A percentile compares a stretch with the other conserved stretches of the same genome.
Conservation (phyloP, 2,888 invertebrate genomes). For the Candidula unifasciata region DNA sequence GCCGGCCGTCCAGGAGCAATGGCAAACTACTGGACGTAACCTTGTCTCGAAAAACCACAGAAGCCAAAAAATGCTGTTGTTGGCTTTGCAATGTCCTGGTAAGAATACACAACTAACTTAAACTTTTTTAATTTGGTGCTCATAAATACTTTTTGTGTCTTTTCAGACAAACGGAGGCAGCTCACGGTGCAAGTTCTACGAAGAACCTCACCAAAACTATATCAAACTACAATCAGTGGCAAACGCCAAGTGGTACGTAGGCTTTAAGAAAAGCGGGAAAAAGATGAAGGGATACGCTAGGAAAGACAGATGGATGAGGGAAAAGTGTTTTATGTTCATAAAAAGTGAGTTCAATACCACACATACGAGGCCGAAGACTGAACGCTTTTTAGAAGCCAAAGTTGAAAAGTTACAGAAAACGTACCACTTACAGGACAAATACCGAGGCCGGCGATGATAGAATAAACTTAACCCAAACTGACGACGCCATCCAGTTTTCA, state of each 20-base stretch:
- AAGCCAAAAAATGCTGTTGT: too few species aligned
- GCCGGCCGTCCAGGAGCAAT: too few species aligned
- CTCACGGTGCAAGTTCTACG: slow-evolving; percentile 53
- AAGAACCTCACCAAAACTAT: slow-evolving; percentile 47
- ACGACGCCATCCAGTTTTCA: not conserved
- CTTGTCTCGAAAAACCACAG: too few species aligned
- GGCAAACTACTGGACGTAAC: too few species aligned
- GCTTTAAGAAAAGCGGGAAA: slow-evolving; percentile 56
- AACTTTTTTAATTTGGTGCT: not conserved
- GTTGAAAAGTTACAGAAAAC: too few species aligned
- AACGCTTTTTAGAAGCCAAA: too few species aligned
- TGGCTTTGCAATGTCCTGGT: too few species aligned
- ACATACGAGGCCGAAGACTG: too few species aligned
- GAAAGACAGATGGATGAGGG: not conserved
- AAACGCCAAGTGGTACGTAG: slow-evolving; percentile 57
- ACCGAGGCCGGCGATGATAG: not conserved
- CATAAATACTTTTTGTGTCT: slow-evolving; percentile 1
- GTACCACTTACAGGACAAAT: too few species aligned
- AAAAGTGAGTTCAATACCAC: not conserved
- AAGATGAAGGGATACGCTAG: slow-evolving; percentile 50
- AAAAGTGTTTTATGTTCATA: slow-evolving; percentile 27
- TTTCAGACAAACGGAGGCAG: slow-evolving; percentile 38
- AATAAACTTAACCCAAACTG: not conserved
- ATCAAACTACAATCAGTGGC: slow-evolving; percentile 52
- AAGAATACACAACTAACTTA: too few species aligned